Percentiles rank a stretch among this genome's conserved stretches.
Conservation (phyloP, 2,888 invertebrate genomes). For the Lydus trimaculatus region DNA sequence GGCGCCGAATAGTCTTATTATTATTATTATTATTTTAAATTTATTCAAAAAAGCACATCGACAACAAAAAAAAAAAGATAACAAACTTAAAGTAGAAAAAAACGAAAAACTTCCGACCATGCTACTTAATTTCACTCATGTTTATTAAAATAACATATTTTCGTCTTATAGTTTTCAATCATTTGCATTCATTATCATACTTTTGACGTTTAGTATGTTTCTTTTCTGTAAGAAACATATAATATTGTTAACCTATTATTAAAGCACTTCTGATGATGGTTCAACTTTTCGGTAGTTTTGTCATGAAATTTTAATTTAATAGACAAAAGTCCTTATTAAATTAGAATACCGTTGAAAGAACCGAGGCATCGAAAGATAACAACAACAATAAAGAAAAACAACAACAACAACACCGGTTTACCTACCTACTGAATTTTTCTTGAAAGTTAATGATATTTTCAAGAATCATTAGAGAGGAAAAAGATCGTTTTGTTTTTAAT, state of each 20-base stretch:
- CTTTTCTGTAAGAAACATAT: slow-evolving; percentile 8
- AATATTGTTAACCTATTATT: slow-evolving; percentile 30
- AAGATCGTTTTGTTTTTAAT: slow-evolving; percentile 1
- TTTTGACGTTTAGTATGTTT: slow-evolving; percentile 30
- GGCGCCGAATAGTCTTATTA: slow-evolving; percentile 10
- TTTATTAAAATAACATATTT: slow-evolving; percentile 46
- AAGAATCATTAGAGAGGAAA: not conserved
- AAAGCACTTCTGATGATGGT: slow-evolving; percentile 30
- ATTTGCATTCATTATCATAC: slow-evolving; percentile 50
- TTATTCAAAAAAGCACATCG: not conserved
- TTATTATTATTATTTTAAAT: not conserved
- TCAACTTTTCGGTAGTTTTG: slow-evolving; percentile 33
- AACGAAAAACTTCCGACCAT: slow-evolving; percentile 37
- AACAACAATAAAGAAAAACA: not conserved
- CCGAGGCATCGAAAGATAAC: not conserved
- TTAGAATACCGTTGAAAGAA: not conserved
- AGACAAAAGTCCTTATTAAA: slow-evolving; percentile 18
- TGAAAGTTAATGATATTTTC: not conserved
- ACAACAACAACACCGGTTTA: not conserved
- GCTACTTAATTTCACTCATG: slow-evolving; percentile 44
- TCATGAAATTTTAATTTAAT: slow-evolving; percentile 38
- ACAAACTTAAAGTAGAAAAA: slow-evolving; percentile 19
- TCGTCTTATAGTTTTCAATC: slow-evolving; percentile 30
- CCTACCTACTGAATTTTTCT: not conserved
- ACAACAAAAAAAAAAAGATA: not conserved